Conservation (phyloP, 1,140 invertebrate genomes). For the Melipona quadrifasciata region DNA sequence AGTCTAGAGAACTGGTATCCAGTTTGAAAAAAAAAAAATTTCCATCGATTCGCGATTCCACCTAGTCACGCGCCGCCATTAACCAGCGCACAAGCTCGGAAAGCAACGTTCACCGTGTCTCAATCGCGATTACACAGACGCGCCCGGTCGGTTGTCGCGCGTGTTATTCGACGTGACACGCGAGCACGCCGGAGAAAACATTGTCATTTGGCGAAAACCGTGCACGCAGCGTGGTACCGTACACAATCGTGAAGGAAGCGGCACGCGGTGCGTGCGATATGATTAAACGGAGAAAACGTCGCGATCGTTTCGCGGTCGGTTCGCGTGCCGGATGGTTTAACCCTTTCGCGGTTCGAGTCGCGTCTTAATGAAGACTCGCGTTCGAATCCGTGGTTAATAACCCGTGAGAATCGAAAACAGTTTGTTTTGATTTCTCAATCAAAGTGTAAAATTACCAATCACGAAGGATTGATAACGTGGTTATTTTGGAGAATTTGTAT, state of each 20-base stretch:
- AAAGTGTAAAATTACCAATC: not conserved
- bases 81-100: slow-evolving; percentile 1
- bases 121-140: slow-evolving; percentile 1
- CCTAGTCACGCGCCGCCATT: slow-evolving; percentile 25
- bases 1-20: not conserved
- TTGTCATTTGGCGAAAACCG: slow-evolving; percentile 15
- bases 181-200: slow-evolving; percentile 1
- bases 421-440: not conserved
- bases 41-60: slow-evolving; percentile 29
- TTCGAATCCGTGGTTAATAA: not conserved
- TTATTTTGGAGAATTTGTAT: not conserved
- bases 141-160: slow-evolving; percentile 13
- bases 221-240: slow-evolving; percentile 13
- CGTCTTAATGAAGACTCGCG: not conserved
- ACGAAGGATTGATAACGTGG: not conserved
- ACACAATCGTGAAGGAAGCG: not conserved
- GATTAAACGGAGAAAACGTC: slow-evolving; percentile 41
- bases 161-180: slow-evolving; percentile 45
- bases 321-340: slow-evolving; percentile 12
- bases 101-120: not conserved
- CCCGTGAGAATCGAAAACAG: not conserved
- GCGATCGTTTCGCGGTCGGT: not conserved
- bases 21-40: not conserved
- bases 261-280: slow-evolving; percentile 31
- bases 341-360: not conserved